Percentiles rank a stretch among this genome's conserved stretches.
phyloP scores from a whole-genome alignment of 2,797 vertebrate genomes.

The Fistularia commersonii region DNA sequence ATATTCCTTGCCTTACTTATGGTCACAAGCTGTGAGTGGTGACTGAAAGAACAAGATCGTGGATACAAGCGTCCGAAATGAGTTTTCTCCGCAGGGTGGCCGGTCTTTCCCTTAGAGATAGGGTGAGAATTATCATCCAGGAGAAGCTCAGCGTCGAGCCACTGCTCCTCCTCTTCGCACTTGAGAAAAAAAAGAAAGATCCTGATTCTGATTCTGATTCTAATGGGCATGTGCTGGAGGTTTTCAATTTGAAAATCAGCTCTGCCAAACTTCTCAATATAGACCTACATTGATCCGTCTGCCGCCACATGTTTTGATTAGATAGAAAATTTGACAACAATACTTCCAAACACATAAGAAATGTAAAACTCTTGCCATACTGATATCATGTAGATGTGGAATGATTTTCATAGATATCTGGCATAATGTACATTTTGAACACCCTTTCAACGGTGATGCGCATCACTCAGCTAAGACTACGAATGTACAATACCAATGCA shows the following conservation, averaged over 20 bases:
- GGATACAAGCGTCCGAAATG: too few relatives aligned
- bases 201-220: background rate
- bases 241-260: conserved; percentile 26
- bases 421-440: conserved; percentile 18
- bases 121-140: too few relatives aligned
- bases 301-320: conserved; percentile 17
- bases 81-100: too few relatives aligned
- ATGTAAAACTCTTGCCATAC: conserved; percentile 26
- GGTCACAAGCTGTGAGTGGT: too few relatives aligned
- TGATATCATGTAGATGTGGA: conserved; percentile 15
- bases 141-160: too few relatives aligned
- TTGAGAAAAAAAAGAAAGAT: too few relatives aligned
- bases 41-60: too few relatives aligned
- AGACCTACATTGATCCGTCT: conserved; percentile 41
- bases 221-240: background rate
- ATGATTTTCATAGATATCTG: conserved; percentile 15
- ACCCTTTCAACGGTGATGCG: conserved; percentile 15
- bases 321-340: conserved; percentile 39
- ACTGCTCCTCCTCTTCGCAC: too few relatives aligned
- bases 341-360: conserved; percentile 25
- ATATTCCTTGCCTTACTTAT: too few relatives aligned
- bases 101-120: too few relatives aligned
- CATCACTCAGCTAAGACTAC: too few relatives aligned
- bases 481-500: too few relatives aligned
- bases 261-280: conserved; percentile 39